Evolutionary conservation across 2,797 vertebrate species (phyloP).

Genomic region (Cyprinodon diabolis): DNA sequence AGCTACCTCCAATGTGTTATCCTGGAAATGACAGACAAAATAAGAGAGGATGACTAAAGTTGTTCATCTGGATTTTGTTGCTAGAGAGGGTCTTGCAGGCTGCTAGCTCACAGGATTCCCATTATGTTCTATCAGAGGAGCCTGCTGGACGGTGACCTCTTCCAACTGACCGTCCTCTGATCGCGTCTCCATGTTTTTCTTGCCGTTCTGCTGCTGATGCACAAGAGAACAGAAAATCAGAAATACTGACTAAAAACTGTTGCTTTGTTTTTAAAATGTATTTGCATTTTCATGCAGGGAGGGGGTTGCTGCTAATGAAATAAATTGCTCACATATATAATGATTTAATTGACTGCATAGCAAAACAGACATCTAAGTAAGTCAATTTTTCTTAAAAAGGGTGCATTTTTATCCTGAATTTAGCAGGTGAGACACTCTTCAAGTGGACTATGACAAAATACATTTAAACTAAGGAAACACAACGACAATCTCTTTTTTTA

Average conservation of each 20-base stretch:
- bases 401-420: too few relatives aligned
- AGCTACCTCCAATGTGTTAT: constrained; percentile 66
- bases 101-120: constrained; percentile 51
- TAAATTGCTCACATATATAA: neutral
- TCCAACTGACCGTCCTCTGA: constrained; percentile 68
- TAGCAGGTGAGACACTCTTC: too few relatives aligned
- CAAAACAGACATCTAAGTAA: too few relatives aligned
- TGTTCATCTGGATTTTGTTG: neutral
- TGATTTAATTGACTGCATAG: too few relatives aligned
- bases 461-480: too few relatives aligned
- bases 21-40: constrained; percentile 47
- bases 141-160: constrained; percentile 53
- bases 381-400: too few relatives aligned
- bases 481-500: too few relatives aligned
- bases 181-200: constrained; percentile 68
- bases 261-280: neutral
- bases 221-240: neutral
- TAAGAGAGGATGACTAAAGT: neutral
- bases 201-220: constrained; percentile 64
- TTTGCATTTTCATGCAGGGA: neutral
- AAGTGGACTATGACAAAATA: too few relatives aligned
- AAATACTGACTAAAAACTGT: neutral
- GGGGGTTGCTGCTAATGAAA: neutral
- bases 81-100: neutral
- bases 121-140: constrained; percentile 34